Base-by-base conservation (phyloP, 37 sponge, comb jelly and placozoan genomes). In the Aplysina aerophoba region DNA sequence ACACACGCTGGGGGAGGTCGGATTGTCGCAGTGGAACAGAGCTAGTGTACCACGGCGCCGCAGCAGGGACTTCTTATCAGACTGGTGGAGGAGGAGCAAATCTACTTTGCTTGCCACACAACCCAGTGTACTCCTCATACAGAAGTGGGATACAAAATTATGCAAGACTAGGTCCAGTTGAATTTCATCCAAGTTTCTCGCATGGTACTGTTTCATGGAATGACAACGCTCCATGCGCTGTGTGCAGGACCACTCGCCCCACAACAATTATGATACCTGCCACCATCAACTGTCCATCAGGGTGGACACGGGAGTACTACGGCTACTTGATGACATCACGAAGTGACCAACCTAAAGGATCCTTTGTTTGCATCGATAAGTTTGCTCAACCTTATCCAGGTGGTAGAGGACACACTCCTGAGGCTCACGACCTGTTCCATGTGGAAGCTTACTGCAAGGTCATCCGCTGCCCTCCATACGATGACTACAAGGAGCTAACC, bases 221-320 rank as follows among this genome's bases (percentile, higher is more conserved):
- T 62, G 64, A 62, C 64, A 62, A 62, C 11, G 28, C 28, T 11
- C 64, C 11, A 3, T 62, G 64, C 11, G 64, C 64, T 62, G 64
- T 62, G 64, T 62, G 64, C 64, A 62, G 12, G 64, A 62, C 64
- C 64, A 62, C 64, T 11, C 64, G 64, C 27, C 12, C 64, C 12
- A 13, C 64, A 62, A 28, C 64, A 3, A 62, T 62, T n/a, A 62
- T 62, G 64, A n/a, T 62, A 62, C 64, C 64, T 62, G 64, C 64
- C 64, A 62, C 64, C 64, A 62, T 11, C 64, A 62, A 11, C 64
- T 62, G 64, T 14, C 64, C 64, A 62, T 62, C 64, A 62, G 64
- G 64, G 28, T 62, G 64, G 64, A 62, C 64, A 62, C 64, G 64
- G 12, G 64, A 62, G 64, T 62, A 62, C 64, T 62, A 62, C 64